Base-by-base conservation (phyloP, 2,797 vertebrate species). In the Sternotherus odoratus region DNA sequence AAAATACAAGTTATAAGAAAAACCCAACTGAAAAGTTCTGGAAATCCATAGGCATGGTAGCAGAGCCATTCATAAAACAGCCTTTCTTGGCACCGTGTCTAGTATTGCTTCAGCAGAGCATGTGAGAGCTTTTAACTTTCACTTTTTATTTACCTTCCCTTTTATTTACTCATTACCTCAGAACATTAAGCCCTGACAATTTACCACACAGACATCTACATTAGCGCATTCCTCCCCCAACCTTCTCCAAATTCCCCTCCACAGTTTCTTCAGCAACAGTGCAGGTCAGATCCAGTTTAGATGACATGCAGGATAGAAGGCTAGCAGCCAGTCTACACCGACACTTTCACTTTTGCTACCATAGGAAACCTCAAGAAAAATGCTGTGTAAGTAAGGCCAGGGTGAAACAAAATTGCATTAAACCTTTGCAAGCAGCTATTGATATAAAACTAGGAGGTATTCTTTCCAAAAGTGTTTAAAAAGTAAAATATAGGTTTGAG, bases 151-250 rank as follows among this genome's bases (percentile, higher is more conserved):
- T 46, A 78, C 83, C 57, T 54, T 79, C 1, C 1, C 28, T 54
- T 28, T 54, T 0, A 53, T 21, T 51, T 0, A 53, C 1, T 53
- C 36, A 12, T 43, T 30, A 74, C 28, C 53, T 57, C 4, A 2
- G 7, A 85, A 36, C 0, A 2, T 1, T 72, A 86, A 95, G 30
- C 5, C 56, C 26, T 28, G 26, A 75, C 43, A 74, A 24, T 69
- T 23, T 74, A 74, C 49, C 79, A 79, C 53, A 23, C 5, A 15
- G 51, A 48, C 60, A 0, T 28, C 84, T 39, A 0, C 1, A 1
- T 6, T 24, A 24, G 1, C 10, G 0, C n/a, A 51, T 85, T 56
- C 53, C 46, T 75, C 11, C 1, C 3, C 19, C 8, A 33, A 60
- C 7, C 13, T 7, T 8, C 10, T 56, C 33, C 16, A 66, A 0